Conservation (phyloP, 2,113 vertebrate species). For the Cryptotis parvus region DNA sequence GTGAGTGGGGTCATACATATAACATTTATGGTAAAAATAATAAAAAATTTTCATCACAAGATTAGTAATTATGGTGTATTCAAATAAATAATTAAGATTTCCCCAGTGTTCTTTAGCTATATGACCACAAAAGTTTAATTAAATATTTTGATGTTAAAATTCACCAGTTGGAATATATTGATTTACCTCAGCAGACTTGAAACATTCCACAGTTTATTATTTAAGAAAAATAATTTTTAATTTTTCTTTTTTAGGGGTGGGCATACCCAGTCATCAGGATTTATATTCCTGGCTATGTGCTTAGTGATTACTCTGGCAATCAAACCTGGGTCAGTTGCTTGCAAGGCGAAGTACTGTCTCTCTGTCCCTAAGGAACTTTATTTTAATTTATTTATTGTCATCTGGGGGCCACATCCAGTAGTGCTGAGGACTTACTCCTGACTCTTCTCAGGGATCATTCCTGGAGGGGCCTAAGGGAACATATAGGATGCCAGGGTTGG, state of each 20-base stretch:
- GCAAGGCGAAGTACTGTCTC: too few relatives aligned
- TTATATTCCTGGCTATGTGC: too few relatives aligned
- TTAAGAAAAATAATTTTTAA: slow-evolving; percentile 37
- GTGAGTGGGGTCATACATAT: not conserved
- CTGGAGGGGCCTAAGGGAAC: too few relatives aligned
- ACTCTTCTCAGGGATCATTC: too few relatives aligned
- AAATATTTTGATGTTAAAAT: slow-evolving; percentile 71
- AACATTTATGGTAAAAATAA: slow-evolving; percentile 26
- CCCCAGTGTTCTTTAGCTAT: slow-evolving; percentile 18
- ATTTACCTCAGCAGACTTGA: slow-evolving; percentile 29
- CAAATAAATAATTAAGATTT: slow-evolving; percentile 53
- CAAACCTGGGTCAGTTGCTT: too few relatives aligned
- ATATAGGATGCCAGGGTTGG: too few relatives aligned
- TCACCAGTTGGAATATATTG: slow-evolving; percentile 58
- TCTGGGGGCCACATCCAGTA: too few relatives aligned
- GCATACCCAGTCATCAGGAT: too few relatives aligned
- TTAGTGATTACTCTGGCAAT: too few relatives aligned
- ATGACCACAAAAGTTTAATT: not conserved
- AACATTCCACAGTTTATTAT: slow-evolving; percentile 33
- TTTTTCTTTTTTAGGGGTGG: too few relatives aligned
- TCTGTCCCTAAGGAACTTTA: too few relatives aligned
- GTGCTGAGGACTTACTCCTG: too few relatives aligned
- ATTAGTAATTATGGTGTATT: slow-evolving; percentile 28
- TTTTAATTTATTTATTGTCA: not conserved
- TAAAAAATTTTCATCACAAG: not conserved